These are phyloP conservation scores for Herpailurus yagouaroundi DNA, from an alignment of 2,113 vertebrate genomes.

Conservation along the genomic window DNA sequence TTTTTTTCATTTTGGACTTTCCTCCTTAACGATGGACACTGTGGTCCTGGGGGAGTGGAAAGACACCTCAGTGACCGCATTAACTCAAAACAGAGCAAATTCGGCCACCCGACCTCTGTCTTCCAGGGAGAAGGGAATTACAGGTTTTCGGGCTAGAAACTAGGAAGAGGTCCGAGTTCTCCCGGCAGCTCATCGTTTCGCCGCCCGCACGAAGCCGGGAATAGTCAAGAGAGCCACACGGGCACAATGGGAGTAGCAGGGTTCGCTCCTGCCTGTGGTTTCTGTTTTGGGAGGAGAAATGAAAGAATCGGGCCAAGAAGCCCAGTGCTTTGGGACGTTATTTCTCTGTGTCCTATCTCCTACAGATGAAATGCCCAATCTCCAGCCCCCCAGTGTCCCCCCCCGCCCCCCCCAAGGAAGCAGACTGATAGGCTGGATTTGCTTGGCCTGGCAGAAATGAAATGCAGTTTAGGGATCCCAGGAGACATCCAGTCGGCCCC, in stretches of 20 bases:
- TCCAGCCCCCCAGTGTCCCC: neutral
- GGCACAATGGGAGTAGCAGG: neutral
- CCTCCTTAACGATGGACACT: neutral
- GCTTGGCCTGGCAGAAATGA: neutral
- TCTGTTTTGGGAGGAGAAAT: neutral
- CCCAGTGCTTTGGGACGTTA: rapidly evolving
- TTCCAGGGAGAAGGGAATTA: neutral
- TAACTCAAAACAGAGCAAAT: neutral
- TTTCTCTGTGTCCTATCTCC: neutral
- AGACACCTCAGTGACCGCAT: neutral
- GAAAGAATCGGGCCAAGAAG: neutral
- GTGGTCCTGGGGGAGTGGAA: no score
- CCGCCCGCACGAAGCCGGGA: conserved; percentile 4
- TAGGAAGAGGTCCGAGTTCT: neutral
- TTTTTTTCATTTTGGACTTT: neutral
- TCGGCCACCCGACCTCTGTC: rapidly evolving
- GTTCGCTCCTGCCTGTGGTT: rapidly evolving
- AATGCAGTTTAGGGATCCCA: neutral
- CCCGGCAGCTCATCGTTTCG: rapidly evolving
- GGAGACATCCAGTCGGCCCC: neutral
- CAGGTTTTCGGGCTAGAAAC: neutral
- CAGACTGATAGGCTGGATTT: neutral
- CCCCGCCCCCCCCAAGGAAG: neutral
- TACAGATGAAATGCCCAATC: neutral
- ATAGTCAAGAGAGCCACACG: conserved; percentile 23